These are phyloP conservation scores for Chelidonichthys spinosus DNA, from an alignment of 2,797 vertebrate genomes.

Conservation along the genomic window DNA sequence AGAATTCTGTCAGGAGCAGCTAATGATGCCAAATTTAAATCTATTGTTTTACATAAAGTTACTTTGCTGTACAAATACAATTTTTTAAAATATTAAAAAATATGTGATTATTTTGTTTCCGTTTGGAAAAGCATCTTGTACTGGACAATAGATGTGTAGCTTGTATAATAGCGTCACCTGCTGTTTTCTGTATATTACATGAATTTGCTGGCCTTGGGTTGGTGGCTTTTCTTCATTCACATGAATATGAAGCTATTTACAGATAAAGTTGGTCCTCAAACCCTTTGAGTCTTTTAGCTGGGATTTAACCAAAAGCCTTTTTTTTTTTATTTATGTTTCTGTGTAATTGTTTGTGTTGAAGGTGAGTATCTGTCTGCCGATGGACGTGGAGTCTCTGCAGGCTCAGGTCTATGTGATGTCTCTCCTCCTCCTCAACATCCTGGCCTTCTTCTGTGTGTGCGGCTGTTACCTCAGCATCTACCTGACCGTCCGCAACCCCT, in stretches of 20 bases:
- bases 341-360: constrained; percentile 38
- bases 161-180: not conserved
- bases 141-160: not conserved
- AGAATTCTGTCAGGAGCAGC: not conserved
- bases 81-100: not conserved
- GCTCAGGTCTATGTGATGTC: constrained; percentile 91
- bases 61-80: not conserved
- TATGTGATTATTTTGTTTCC: not conserved
- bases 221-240: not conserved
- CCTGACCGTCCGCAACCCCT: constrained; percentile 91
- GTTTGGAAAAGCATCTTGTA: not conserved
- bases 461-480: constrained; percentile 94
- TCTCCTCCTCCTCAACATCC: constrained; percentile 91
- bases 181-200: not conserved
- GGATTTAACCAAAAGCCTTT: not conserved
- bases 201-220: not conserved
- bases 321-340: not conserved
- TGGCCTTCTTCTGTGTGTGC: constrained; percentile 92
- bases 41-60: not conserved
- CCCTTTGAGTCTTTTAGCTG: not conserved
- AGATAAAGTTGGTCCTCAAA: not conserved
- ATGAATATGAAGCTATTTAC: not conserved
- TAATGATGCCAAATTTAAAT: not conserved
- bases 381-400: constrained; percentile 90
- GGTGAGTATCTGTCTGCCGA: constrained; percentile 98